Evolutionary conservation across 2,797 vertebrate genomes (phyloP), one percentile per base, ranked within the genome.

Genomic region (Eospalax fontanierii): DNA sequence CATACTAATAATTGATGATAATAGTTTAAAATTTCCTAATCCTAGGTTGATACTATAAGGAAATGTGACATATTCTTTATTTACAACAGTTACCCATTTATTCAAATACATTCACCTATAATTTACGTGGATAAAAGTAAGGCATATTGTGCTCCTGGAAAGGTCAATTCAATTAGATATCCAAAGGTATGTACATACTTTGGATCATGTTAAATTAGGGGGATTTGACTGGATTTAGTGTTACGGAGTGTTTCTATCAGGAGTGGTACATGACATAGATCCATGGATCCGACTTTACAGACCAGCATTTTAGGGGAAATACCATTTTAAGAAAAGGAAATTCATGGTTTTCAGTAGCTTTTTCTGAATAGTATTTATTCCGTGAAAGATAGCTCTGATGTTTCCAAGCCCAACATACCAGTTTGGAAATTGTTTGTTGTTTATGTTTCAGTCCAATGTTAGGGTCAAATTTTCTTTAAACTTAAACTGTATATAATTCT

Each of bases 351-450:
- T 95, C 30, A 66, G 54, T 59, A 3, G 1, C 2, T 19, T 84
- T 94, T 92, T 84, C 40, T 89, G 54, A 66, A 65, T 33, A 87
- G 66, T 74, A 83, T 30, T 73, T 90, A 14, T 85, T n/a, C 24
- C n/a, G 11, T 78, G 33, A 93, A 94, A 71, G 24, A 54, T 50
- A 16, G 8, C 21, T 33, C 0, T 33, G 7, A 78, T 40, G 38
- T 80, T 50, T 4, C 6, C 46, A 79, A 89, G 89, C 19, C 16
- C 2, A 75, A 43, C 11, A 4, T n/a, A 57, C n/a, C 81, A 87
- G 18, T 54, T 59, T 43, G 18, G 59, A 92, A 66, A 2, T 70
- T 54, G 1, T 89, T 87, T 14, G 10, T 35, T 18, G 3, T 38
- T 89, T 21, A 15, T 33, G 73, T 76, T 85, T 38, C 4, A 54